A percentile compares a stretch with the other conserved stretches of the same genome.
These are phyloP conservation scores for Halesus radiatus DNA, from an alignment of 1,140 invertebrate species.

Conservation along the genomic window DNA sequence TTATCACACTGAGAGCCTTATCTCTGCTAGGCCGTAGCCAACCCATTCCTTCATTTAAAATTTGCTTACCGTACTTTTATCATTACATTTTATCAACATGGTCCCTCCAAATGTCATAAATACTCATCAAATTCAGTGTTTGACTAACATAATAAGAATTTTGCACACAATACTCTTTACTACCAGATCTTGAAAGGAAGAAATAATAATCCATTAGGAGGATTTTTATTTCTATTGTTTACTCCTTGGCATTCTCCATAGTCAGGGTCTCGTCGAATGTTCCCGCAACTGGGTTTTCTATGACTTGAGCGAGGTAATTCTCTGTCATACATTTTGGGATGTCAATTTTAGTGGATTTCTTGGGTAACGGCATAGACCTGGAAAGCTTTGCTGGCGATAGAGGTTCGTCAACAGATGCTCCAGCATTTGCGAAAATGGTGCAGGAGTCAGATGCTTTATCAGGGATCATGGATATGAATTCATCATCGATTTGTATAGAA, in stretches of 20 bases:
- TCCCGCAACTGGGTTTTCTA: conserved; percentile 15
- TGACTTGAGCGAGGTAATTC: neutral
- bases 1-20: conserved; percentile 26
- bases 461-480: neutral
- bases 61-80: conserved; percentile 21
- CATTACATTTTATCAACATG: conserved; percentile 14
- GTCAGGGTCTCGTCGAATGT: no score
- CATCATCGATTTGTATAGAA: conserved; percentile 1
- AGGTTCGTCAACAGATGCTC: neutral
- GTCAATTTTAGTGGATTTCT: neutral
- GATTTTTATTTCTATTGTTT: no score
- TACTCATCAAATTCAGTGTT: neutral
- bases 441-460: neutral
- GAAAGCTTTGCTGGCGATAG: neutral
- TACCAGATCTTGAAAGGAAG: no score
- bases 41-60: conserved; percentile 20
- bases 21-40: conserved; percentile 5
- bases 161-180: no score
- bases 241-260: no score
- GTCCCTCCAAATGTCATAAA: conserved; percentile 24
- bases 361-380: conserved; percentile 1
- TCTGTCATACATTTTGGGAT: neutral
- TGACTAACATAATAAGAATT: no score
- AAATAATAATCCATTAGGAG: no score
- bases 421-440: conserved; percentile 5